Evolutionary conservation across 2,113 vertebrate species (phyloP).

Genomic region (Pycnonotus jocosus): DNA sequence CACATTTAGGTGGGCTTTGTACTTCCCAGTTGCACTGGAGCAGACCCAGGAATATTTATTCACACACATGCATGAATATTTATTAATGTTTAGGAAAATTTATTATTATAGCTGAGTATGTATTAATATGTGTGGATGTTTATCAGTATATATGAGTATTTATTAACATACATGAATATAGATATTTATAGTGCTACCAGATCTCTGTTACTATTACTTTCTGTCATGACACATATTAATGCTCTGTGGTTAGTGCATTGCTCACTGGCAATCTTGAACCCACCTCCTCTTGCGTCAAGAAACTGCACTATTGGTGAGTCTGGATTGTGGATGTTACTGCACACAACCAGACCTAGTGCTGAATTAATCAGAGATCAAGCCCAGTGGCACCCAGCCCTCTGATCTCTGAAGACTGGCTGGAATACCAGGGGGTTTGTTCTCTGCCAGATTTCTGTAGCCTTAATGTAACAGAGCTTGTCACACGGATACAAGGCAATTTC

Average conservation of each 20-base stretch:
- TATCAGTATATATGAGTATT: neutral
- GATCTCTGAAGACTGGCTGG: neutral
- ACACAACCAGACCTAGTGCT: neutral
- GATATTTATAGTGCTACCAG: neutral
- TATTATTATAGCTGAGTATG: neutral
- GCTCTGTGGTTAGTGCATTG: neutral
- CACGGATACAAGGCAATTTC: rapidly evolving
- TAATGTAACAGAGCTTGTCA: neutral
- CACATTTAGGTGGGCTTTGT: neutral
- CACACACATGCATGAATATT: neutral
- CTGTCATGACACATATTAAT: neutral
- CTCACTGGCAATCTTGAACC: neutral
- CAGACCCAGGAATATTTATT: neutral
- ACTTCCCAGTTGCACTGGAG: neutral
- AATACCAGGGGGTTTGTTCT: neutral
- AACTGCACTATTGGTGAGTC: neutral
- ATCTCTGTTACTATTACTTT: neutral
- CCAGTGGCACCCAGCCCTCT: neutral
- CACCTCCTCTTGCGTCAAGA: neutral
- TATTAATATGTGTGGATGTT: neutral
- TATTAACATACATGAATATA: neutral
- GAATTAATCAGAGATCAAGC: neutral
- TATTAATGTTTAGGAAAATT: neutral
- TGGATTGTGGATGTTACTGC: neutral
- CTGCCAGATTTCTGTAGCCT: neutral